phyloP scores from a whole-genome alignment of 2,888 invertebrate species.

The Vannuccia rotundouncinata region DNA sequence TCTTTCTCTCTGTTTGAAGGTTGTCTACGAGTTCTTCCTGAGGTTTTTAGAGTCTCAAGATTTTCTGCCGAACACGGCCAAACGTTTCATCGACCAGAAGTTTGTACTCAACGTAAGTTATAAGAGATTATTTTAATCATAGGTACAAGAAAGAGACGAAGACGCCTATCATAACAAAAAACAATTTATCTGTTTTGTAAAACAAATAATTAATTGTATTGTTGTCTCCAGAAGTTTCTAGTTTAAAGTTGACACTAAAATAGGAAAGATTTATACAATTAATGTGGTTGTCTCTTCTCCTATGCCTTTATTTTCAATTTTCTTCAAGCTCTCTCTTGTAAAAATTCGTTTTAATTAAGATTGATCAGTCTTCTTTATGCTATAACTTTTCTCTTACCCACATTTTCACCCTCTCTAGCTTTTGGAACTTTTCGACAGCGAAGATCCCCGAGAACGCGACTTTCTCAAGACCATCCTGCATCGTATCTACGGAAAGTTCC shows the following conservation, averaged over 20 bases:
- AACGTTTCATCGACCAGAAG: slow-evolving; percentile 93
- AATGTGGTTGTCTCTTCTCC: too few species aligned
- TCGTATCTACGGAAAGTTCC: slow-evolving; percentile 98
- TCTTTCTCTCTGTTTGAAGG: slow-evolving; percentile 45
- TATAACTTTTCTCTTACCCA: not conserved
- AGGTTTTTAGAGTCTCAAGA: slow-evolving; percentile 95
- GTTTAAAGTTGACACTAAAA: too few species aligned
- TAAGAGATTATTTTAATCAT: not conserved
- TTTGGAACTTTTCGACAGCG: slow-evolving; percentile 95
- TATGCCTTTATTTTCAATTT: too few species aligned
- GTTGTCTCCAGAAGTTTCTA: too few species aligned
- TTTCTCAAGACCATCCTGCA: slow-evolving; percentile 97
- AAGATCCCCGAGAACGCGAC: slow-evolving; percentile 97
- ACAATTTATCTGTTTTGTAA: not conserved
- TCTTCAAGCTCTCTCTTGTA: not conserved
- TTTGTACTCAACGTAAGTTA: slow-evolving; percentile 85
- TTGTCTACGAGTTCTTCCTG: slow-evolving; percentile 88
- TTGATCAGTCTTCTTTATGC: not conserved
- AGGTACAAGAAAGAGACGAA: not conserved
- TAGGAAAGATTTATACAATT: too few species aligned
- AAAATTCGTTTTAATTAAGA: not conserved
- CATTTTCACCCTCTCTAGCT: slow-evolving; percentile 62
- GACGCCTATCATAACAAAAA: not conserved
- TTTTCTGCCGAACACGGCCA: slow-evolving; percentile 81
- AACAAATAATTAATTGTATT: too few species aligned